Percentiles rank a stretch among this genome's conserved stretches.
Conservation (phyloP, 2,888 invertebrate genomes). For the Temnothorax ravouxi region DNA sequence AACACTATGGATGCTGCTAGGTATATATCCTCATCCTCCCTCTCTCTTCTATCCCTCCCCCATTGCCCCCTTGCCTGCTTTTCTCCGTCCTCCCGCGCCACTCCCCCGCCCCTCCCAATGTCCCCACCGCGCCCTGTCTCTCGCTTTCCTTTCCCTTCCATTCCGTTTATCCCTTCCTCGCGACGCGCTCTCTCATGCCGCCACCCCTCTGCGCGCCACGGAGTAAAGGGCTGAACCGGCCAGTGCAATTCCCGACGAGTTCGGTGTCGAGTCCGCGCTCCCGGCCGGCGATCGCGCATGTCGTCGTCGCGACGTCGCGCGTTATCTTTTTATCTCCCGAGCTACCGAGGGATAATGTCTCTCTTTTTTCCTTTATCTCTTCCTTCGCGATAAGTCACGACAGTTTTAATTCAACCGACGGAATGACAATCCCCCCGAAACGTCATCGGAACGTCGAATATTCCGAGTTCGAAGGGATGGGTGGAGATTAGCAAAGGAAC, state of each 20-base stretch:
- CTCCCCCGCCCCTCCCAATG: conserved; percentile 57
- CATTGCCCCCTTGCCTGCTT: not conserved
- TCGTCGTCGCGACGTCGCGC: conserved; percentile 21
- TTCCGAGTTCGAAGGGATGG: not conserved
- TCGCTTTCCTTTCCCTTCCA: conserved; percentile 54
- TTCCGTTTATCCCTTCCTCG: conserved; percentile 67
- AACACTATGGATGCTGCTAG: conserved; percentile 76
- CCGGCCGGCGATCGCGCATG: conserved; percentile 35
- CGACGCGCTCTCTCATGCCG: conserved; percentile 61
- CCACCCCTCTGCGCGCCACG: conserved; percentile 64
- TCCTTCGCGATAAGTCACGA: not conserved
- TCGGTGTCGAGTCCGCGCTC: conserved; percentile 76
- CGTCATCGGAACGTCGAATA: not conserved
- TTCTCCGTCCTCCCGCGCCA: conserved; percentile 66
- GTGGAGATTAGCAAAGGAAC: not conserved
- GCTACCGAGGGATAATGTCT: not conserved
- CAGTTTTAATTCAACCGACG: conserved; percentile 11
- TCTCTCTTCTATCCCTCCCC: conserved; percentile 57
- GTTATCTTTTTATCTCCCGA: not conserved
- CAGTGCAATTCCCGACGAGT: conserved; percentile 83
- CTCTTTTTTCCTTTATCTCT: not conserved
- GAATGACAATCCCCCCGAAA: not conserved
- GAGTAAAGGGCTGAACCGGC: conserved; percentile 83
- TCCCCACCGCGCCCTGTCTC: conserved; percentile 58
- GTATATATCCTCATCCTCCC: conserved; percentile 65